Evolutionary conservation across 1,140 invertebrate genomes (phyloP), one percentile per base, ranked within the genome.

Genomic region (Magallana angulata): DNA sequence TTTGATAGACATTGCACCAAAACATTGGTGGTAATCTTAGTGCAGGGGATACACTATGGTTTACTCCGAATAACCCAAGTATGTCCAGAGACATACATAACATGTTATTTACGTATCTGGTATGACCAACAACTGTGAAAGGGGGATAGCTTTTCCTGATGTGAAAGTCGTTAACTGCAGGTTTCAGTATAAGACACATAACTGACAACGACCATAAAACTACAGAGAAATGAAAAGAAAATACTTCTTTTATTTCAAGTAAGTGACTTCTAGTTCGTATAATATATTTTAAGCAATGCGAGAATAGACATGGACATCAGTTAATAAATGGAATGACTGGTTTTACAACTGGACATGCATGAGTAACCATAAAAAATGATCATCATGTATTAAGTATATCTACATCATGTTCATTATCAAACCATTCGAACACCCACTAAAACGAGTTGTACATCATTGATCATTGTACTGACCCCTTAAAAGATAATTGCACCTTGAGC

Each of bases 221-320:
- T 48, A 71, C 18, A 71, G 7, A 71, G 18, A 24, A 9, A 36
- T 24, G 24, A 11, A 36, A 30, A 76, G 68, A 30, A 76, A 76
- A 76, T 76, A 36, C 8, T 36, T 76, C 18, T 76, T 76, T 76
- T 30, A 12, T 76, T 76, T 7, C 11, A 30, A 12, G 12, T 48
- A 48, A 48, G 36, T 48, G 36, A 48, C 36, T 30, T 76, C 24
- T 76, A 76, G 9, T 76, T 76, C 24, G 24, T 36, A 76, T 76
- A 76, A 76, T 76, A 24, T 36, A 76, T 76, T 30, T 9, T 76
- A 76, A 76, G 68, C 68, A 76, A 30, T 18, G 68, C 36, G 30
- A 76, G 68, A 76, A 82, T 82, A 82, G 7, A 82, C 56, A 57
- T 57, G 57, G 6, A 18, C 14, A 18, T 64, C 14, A 64, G 18